Conservation (phyloP, 2,113 vertebrate genomes). For the Mirounga angustirostris region DNA sequence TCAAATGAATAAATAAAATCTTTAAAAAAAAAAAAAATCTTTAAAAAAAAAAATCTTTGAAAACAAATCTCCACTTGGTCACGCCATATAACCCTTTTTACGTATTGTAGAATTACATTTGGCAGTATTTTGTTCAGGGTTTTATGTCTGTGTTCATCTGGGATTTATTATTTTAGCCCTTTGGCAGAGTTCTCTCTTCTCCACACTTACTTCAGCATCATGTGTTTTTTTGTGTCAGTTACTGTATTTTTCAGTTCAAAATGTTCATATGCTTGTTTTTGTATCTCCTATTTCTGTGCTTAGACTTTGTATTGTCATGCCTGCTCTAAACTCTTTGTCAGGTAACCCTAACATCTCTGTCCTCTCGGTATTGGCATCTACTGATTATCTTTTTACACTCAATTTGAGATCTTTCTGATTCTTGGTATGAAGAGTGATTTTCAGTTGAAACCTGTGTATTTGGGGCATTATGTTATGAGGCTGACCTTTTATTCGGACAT, state of each 20-base stretch:
- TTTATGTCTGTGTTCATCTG: neutral
- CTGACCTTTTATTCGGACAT: neutral
- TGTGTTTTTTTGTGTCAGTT: neutral
- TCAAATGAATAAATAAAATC: too few species aligned
- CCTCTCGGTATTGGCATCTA: neutral
- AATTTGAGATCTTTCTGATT: neutral
- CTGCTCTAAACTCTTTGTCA: neutral
- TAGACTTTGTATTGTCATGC: neutral
- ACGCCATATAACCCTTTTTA: neutral
- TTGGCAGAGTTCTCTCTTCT: neutral
- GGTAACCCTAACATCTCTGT: neutral
- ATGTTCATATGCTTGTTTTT: neutral
- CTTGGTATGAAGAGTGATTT: neutral
- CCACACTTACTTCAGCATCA: neutral
- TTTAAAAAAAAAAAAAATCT: too few species aligned
- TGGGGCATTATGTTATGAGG: neutral
- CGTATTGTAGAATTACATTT: neutral
- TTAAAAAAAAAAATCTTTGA: neutral
- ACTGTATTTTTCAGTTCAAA: neutral
- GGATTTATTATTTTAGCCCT: neutral
- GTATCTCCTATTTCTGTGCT: neutral
- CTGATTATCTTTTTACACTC: neutral
- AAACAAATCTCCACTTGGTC: neutral
- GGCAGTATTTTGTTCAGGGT: too few species aligned
- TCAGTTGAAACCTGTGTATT: neutral